Base-by-base conservation (phyloP, 2,797 vertebrate species). In the Danionella dracula region DNA sequence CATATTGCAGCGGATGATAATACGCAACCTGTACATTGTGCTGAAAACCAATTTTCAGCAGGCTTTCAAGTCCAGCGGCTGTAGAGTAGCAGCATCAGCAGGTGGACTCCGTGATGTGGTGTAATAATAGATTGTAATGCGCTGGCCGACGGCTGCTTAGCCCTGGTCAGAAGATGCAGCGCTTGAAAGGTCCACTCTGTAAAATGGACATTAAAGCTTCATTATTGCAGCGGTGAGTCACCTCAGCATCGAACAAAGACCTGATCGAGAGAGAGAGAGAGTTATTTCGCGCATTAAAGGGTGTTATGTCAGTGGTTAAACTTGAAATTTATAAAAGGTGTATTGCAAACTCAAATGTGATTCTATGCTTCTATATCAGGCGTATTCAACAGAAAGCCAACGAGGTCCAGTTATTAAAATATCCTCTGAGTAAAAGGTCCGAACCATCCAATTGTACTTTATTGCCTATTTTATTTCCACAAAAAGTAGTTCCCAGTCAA, bases 191-290 rank as follows among this genome's bases (percentile, higher is more conserved):
- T 55, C 40, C 13, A 13, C 34, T 57, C 50, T 15, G 10, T 40
- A 19, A 16, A 55, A 17, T 46, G 48, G 68, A 50, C 51, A 50
- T 42, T 55, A 50, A 48, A 64, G 19, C 20, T 37, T 27, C 44
- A 64, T 58, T 56, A 64, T 64, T 50, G 64, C 60, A 64, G 49
- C 37, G 49, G 4, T 46, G 50, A 55, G 50, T 65, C 41, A 55
- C 40, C 20, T 46, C 32, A 4, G 3, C 17, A 40, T 27, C 8
- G 29, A 59, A 67, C 27, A 58, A 58, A 67, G 34, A 41, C 1
- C 0, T 49, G 17, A 11, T 9, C 35, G 38, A 17, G 11, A 12
- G 29, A 15, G 20, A 45, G 6, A 29, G 19, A 2, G 12, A 31
- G 21, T 29, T 20, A 20, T 40, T n/a, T n/a, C n/a, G n/a, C n/a